These are phyloP conservation scores for Acheta domesticus DNA, from an alignment of 2,888 invertebrate genomes.

Conservation along the genomic window DNA sequence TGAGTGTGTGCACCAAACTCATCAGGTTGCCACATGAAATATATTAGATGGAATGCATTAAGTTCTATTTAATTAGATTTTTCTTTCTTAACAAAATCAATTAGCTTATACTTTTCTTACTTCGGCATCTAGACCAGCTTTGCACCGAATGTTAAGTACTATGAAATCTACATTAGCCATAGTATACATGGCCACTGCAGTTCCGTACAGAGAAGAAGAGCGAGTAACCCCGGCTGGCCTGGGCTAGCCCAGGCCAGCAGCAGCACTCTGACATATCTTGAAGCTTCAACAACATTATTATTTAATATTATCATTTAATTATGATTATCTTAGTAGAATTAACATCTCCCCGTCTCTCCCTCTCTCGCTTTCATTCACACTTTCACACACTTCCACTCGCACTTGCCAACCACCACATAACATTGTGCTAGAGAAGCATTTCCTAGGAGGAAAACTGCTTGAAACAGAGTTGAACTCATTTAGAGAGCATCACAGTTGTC, in stretches of 20 bases:
- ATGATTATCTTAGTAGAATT: conserved; percentile 26
- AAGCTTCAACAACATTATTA: conserved; percentile 31
- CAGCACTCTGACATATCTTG: conserved; percentile 28
- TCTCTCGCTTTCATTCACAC: conserved; percentile 23
- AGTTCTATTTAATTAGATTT: conserved; percentile 27
- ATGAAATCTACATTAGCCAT: conserved; percentile 28
- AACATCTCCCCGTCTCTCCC: conserved; percentile 21
- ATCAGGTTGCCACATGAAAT: conserved; percentile 28
- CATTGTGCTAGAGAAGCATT: conserved; percentile 31
- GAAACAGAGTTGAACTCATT: conserved; percentile 23
- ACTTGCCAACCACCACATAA: conserved; percentile 19
- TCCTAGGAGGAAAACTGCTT: conserved; percentile 26
- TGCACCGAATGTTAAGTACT: conserved; percentile 31
- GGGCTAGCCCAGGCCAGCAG: conserved; percentile 11
- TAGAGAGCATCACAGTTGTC: conserved; percentile 29
- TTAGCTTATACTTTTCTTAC: conserved; percentile 26
- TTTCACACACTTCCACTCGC: background rate
- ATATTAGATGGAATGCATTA: conserved; percentile 28
- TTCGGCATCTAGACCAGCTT: conserved; percentile 35
- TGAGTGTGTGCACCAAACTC: conserved; percentile 28
- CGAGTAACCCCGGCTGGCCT: conserved; percentile 4
- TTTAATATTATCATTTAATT: conserved; percentile 29
- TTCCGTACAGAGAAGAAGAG: conserved; percentile 18
- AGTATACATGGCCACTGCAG: conserved; percentile 18
- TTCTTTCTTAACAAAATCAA: conserved; percentile 31